Evolutionary conservation across 1,140 invertebrate genomes (phyloP).

Genomic region (Drosophila nannoptera): DNA sequence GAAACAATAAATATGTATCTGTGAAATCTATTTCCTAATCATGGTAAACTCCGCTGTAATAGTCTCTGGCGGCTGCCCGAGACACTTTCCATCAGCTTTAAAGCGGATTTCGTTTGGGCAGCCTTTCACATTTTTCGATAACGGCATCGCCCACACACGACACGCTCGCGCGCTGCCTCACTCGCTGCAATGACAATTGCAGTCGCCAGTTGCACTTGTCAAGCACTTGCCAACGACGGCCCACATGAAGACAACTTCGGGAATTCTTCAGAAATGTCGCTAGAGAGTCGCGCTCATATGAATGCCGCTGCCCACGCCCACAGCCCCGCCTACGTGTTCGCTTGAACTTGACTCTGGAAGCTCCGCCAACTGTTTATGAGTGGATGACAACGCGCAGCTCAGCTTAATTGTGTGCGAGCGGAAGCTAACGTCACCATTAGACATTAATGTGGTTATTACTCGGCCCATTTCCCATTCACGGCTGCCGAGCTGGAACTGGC

Average conservation of each 20-base stretch:
- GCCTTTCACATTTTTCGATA: slow-evolving; percentile 54
- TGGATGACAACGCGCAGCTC: slow-evolving; percentile 1
- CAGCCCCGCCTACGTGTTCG: slow-evolving; percentile 32
- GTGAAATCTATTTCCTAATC: too few species aligned
- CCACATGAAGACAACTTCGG: slow-evolving; percentile 29
- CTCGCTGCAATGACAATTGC: slow-evolving; percentile 43
- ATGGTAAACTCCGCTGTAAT: too few species aligned
- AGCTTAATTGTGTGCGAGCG: slow-evolving; percentile 40
- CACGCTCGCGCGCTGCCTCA: slow-evolving; percentile 20
- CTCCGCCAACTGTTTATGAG: slow-evolving; percentile 40
- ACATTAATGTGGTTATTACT: slow-evolving; percentile 56
- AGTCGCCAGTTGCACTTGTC: slow-evolving; percentile 58
- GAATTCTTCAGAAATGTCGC: slow-evolving; percentile 58
- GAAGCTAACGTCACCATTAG: slow-evolving; percentile 62
- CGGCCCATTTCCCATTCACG: slow-evolving; percentile 13
- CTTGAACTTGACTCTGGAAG: slow-evolving; percentile 61
- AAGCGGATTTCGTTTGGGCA: slow-evolving; percentile 8
- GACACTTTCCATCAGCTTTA: not conserved
- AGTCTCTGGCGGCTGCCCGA: too few species aligned
- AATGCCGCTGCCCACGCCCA: too few species aligned
- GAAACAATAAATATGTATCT: too few species aligned
- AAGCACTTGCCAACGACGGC: slow-evolving; percentile 44
- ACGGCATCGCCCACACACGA: slow-evolving; percentile 29
- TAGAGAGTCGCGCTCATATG: slow-evolving; percentile 14
- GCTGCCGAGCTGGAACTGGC: not conserved